Evolutionary conservation across 2,888 invertebrate genomes (phyloP), one percentile per base, ranked within the genome.

Genomic region (Drosophila lacicola): DNA sequence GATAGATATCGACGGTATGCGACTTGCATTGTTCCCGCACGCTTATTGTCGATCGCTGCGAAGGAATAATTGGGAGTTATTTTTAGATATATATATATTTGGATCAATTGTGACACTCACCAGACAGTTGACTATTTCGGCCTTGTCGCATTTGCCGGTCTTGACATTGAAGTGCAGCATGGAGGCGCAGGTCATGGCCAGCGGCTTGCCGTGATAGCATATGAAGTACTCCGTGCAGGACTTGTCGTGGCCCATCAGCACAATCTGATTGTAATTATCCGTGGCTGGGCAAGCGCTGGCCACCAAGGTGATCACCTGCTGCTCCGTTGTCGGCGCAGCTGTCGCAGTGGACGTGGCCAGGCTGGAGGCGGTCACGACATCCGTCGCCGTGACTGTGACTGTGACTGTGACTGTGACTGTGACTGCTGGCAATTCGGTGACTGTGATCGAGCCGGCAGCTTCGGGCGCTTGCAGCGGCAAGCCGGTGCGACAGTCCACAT

Each of bases 181-280:
- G 6, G 80, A 37, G 1, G 91, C 88, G 67, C 92, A 92, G 14
- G 76, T 76, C 90, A 92, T 87, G 29, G 80, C 47, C 3, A 90
- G 57, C 0, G 89, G 64, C 9, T 66, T 56, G 4, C 90, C 89
- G 25, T 81, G 83, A 60, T 89, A 90, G 63, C 92, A 92, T 33
- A 92, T 74, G 51, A 78, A 91, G 56, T 91, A 92, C 29, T 90
- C 84, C 0, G 89, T 78, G 67, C 92, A 92, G 39, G 90, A 89
- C 6, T 80, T 77, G 0, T 74, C 63, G 65, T 86, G 84, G 9
- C 90, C 60, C 6, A 91, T 36, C 29, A 91, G 80, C 8, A 87
- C 82, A 3, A 90, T 80, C 34, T 79, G 78, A 8, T 61, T 56
- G 3, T 80, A 80, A 65, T 83, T 78, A 53, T 91, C 91, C 1